Evolutionary conservation across 2,888 invertebrate genomes (phyloP).

Genomic region (Dicyrtoma fusca): DNA sequence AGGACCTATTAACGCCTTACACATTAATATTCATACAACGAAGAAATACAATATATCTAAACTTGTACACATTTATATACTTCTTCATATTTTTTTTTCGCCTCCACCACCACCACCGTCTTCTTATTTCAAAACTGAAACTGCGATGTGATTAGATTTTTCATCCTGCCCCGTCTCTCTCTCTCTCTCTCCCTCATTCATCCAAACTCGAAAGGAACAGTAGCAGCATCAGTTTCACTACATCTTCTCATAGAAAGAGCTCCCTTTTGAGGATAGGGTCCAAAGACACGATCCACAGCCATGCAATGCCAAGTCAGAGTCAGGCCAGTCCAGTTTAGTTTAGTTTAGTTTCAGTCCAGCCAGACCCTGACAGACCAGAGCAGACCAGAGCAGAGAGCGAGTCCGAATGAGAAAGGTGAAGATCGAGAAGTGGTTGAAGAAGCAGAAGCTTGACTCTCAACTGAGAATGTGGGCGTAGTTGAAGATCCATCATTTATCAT

Average conservation of each 20-base stretch:
- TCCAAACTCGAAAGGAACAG: no score
- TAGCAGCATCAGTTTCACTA: no score
- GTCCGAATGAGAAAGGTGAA: constrained; percentile 13
- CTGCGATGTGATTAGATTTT: no score
- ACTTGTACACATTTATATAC: no score
- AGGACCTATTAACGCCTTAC: constrained; percentile 40
- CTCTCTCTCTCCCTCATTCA: background rate
- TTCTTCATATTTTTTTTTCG: background rate
- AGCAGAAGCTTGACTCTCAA: constrained; percentile 1
- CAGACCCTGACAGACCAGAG: no score
- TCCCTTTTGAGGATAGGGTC: no score
- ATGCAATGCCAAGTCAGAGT: no score
- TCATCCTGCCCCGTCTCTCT: background rate
- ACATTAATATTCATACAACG: constrained; percentile 38
- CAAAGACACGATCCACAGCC: no score
- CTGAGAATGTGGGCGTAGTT: constrained; percentile 39
- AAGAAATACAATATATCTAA: constrained; percentile 19
- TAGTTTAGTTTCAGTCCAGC: no score
- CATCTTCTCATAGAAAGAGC: no score
- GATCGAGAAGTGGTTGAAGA: background rate
- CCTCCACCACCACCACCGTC: background rate
- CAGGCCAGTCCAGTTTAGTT: no score
- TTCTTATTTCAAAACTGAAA: background rate
- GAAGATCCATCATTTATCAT: constrained; percentile 37
- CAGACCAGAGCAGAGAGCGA: background rate